A percentile compares a stretch with the other conserved stretches of the same genome.
phyloP scores from a whole-genome alignment of 2,888 invertebrate genomes.

The Drosophila mettleri region DNA sequence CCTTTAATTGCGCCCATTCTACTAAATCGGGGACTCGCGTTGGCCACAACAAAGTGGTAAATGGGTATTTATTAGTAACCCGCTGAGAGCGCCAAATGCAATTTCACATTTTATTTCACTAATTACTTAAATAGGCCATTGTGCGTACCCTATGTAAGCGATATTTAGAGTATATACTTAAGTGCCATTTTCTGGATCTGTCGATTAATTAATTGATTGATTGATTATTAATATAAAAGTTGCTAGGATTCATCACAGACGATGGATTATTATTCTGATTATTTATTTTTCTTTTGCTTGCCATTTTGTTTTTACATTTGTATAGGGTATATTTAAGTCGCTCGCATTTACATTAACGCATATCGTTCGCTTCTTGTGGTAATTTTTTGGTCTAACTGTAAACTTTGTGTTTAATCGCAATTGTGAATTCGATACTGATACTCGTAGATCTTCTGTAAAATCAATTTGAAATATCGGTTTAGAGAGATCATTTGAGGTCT shows the following conservation, averaged over 20 bases:
- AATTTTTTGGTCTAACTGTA: slow-evolving; percentile 9
- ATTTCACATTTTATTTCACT: slow-evolving; percentile 42
- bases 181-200: neutral
- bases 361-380: neutral
- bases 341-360: neutral
- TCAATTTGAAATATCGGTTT: neutral
- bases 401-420: slow-evolving; percentile 2
- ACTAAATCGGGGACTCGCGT: slow-evolving; percentile 2
- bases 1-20: slow-evolving; percentile 12
- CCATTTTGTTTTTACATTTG: neutral
- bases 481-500: neutral
- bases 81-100: slow-evolving; percentile 35
- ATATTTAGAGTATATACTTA: neutral
- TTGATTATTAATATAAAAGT: neutral
- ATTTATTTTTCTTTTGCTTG: neutral
- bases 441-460: neutral
- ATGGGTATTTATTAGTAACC: slow-evolving; percentile 52
- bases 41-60: slow-evolving; percentile 38
- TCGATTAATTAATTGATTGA: neutral
- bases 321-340: neutral
- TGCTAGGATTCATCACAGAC: no score
- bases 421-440: neutral
- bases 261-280: no score
- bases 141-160: slow-evolving; percentile 13
- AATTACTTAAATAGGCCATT: slow-evolving; percentile 47